These are phyloP conservation scores for Dreissena polymorpha DNA, from an alignment of 1,140 invertebrate genomes.

Conservation along the genomic window DNA sequence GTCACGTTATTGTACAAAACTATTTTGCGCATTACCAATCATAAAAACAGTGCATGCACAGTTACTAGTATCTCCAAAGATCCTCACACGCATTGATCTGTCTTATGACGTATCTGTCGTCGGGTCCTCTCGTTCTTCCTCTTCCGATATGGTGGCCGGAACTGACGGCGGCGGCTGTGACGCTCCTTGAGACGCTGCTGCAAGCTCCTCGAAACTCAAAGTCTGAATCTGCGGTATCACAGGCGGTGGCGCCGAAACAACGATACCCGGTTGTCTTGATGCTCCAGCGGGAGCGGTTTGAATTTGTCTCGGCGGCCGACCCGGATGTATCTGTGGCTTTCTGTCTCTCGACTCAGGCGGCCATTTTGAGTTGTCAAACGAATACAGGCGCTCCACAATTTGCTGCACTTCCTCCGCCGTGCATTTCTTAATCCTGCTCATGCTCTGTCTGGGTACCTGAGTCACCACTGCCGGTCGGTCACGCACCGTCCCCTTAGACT, in stretches of 20 bases:
- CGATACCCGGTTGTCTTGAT: neutral
- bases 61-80: too few relatives aligned
- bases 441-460: constrained; percentile 48
- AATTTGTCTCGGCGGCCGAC: constrained; percentile 27
- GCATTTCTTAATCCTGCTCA: constrained; percentile 47
- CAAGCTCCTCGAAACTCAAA: too few relatives aligned
- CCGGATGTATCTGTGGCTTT: constrained; percentile 6
- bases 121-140: too few relatives aligned
- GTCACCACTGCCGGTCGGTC: constrained; percentile 28
- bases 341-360: constrained; percentile 28
- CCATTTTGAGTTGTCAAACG: constrained; percentile 33
- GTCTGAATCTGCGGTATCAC: too few relatives aligned
- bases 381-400: constrained; percentile 49
- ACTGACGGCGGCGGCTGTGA: too few relatives aligned
- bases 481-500: constrained; percentile 34
- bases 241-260: neutral
- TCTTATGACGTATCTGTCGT: too few relatives aligned
- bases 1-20: too few relatives aligned
- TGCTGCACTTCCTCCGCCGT: constrained; percentile 49
- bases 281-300: constrained; percentile 19
- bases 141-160: too few relatives aligned
- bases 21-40: too few relatives aligned
- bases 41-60: too few relatives aligned
- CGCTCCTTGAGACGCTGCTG: too few relatives aligned
- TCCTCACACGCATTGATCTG: too few relatives aligned